Conservation (phyloP, 2,888 invertebrate species). For the Protodeltote pygarga region DNA sequence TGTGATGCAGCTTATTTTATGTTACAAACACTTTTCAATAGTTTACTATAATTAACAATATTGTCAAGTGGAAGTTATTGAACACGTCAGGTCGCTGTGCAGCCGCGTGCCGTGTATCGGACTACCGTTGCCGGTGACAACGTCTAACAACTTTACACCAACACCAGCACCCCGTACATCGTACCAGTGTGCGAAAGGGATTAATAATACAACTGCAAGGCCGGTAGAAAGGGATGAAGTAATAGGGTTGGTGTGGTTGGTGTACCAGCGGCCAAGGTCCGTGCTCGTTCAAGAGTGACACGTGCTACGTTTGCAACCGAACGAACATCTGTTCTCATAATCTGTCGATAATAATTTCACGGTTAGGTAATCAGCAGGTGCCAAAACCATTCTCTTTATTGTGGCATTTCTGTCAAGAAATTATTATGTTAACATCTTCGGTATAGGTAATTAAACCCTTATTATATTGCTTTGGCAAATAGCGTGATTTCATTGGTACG, state of each 20-base stretch:
- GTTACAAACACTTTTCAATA: constrained; percentile 20
- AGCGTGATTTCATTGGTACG: constrained; percentile 18
- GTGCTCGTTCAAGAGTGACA: constrained; percentile 82
- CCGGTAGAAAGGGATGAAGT: constrained; percentile 63
- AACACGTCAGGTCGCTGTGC: constrained; percentile 67
- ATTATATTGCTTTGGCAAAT: constrained; percentile 19
- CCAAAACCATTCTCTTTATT: background rate
- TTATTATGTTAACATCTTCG: background rate
- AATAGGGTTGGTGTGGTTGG: constrained; percentile 72
- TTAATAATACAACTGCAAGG: constrained; percentile 47
- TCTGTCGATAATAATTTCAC: constrained; percentile 40
- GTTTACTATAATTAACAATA: constrained; percentile 54
- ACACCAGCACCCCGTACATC: constrained; percentile 69
- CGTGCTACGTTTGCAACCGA: constrained; percentile 69
- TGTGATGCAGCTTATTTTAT: constrained; percentile 9
- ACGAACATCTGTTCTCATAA: constrained; percentile 72
- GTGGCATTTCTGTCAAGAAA: background rate
- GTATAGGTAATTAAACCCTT: constrained; percentile 6
- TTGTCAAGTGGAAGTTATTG: constrained; percentile 68
- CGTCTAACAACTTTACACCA: constrained; percentile 80
- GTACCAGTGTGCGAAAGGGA: constrained; percentile 67
- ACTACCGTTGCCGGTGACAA: constrained; percentile 82
- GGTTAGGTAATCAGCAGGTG: constrained; percentile 4
- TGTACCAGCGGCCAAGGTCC: constrained; percentile 66
- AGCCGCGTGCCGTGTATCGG: constrained; percentile 74